Evolutionary conservation across 2,888 invertebrate species (phyloP).

Genomic region (Hemistola chrysoprasaria): DNA sequence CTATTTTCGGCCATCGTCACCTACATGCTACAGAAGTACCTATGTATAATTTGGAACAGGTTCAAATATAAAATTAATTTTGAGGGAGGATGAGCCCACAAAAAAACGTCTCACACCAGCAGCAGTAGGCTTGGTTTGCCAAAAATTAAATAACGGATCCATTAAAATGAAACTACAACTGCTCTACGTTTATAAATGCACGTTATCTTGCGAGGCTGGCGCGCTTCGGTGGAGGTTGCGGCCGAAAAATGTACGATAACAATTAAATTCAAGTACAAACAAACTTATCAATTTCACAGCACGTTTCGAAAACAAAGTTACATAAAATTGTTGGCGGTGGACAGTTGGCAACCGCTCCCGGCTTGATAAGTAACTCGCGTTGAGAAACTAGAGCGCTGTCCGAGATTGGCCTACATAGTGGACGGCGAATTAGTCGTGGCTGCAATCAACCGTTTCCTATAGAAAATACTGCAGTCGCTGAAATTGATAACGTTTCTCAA

Average conservation of each 20-base stretch:
- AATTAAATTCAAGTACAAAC: conserved; percentile 41
- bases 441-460: conserved; percentile 71
- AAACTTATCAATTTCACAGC: conserved; percentile 66
- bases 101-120: conserved; percentile 8
- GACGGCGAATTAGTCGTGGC: conserved; percentile 68
- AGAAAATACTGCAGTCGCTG: conserved; percentile 59
- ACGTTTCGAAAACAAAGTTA: conserved; percentile 77
- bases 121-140: conserved; percentile 10
- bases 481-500: conserved; percentile 69
- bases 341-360: conserved; percentile 70
- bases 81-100: conserved; percentile 8
- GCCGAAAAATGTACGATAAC: conserved; percentile 29
- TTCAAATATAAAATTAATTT: conserved; percentile 18
- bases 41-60: conserved; percentile 18
- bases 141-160: conserved; percentile 12
- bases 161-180: conserved; percentile 13
- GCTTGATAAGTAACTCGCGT: conserved; percentile 71
- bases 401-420: conserved; percentile 74
- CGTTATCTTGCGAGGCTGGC: conserved; percentile 25
- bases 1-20: conserved; percentile 2
- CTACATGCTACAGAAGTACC: conserved; percentile 1
- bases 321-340: conserved; percentile 70
- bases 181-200: conserved; percentile 6
- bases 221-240: conserved; percentile 13
- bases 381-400: conserved; percentile 76